These are phyloP conservation scores for Pocillopora grandis DNA, from an alignment of 92 coral and sea anemone genomes.

Conservation along the genomic window DNA sequence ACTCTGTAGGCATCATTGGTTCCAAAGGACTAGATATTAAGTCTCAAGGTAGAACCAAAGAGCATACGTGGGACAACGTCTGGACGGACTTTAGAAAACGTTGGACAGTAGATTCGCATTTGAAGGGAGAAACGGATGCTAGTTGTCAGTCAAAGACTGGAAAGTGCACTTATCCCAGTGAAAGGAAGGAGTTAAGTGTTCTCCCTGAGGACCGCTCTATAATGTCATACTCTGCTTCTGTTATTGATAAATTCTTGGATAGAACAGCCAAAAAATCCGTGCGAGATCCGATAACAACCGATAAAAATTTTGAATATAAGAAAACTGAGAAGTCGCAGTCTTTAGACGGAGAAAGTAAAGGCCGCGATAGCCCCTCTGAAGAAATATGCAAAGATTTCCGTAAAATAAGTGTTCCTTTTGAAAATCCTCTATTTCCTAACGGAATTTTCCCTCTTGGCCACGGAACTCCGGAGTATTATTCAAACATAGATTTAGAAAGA, in stretches of 20 bases:
- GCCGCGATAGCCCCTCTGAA: neutral
- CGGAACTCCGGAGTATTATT: neutral
- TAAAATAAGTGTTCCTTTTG: neutral
- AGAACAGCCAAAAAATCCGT: neutral
- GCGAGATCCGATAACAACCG: neutral
- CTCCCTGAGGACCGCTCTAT: neutral
- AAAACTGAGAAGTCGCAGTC: neutral
- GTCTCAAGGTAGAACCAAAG: neutral
- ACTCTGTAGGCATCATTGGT: neutral
- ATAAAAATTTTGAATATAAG: neutral
- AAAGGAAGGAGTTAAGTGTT: neutral
- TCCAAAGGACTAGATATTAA: neutral
- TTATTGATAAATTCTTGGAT: slow-evolving; percentile 1
- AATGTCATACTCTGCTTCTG: neutral
- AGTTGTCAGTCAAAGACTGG: neutral
- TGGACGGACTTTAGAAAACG: slow-evolving; percentile 48
- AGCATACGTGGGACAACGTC: neutral
- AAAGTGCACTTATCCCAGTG: neutral
- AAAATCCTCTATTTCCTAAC: slow-evolving; percentile 18
- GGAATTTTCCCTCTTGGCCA: neutral
- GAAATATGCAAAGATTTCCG: neutral
- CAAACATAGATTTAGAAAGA: neutral
- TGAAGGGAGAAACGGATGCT: neutral
- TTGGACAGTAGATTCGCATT: slow-evolving; percentile 54
- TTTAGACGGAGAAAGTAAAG: neutral